Percentiles rank a stretch among this genome's conserved stretches.
phyloP scores from a whole-genome alignment of 1,140 invertebrate genomes.

The Limonius californicus region DNA sequence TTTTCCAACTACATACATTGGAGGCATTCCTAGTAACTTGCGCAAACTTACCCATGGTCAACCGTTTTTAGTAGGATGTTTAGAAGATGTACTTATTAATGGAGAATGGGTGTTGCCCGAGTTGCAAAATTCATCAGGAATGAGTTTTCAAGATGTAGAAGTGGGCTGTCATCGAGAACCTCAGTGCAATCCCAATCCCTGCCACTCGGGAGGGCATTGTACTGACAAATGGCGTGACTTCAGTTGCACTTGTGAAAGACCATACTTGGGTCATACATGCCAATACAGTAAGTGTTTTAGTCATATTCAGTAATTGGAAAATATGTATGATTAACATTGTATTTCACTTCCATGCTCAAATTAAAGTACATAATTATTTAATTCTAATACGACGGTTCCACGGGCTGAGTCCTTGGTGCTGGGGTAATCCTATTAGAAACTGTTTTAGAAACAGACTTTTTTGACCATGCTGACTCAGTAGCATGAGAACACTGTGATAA shows the following conservation, averaged over 20 bases:
- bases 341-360: no score
- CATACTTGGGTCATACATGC: constrained; percentile 82
- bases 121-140: constrained; percentile 20
- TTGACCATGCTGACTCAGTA: no score
- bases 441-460: no score
- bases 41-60: constrained; percentile 65
- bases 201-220: constrained; percentile 79
- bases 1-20: constrained; percentile 76
- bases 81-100: constrained; percentile 86
- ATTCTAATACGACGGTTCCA: no score
- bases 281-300: constrained; percentile 67
- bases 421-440: no score
- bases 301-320: neutral
- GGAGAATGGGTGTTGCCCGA: constrained; percentile 63
- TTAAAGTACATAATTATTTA: no score
- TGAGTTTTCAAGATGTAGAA: constrained; percentile 54
- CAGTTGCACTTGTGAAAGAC: constrained; percentile 79
- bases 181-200: constrained; percentile 84
- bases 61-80: constrained; percentile 82
- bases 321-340: no score
- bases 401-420: no score
- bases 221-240: constrained; percentile 87
- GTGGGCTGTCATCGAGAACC: constrained; percentile 70
- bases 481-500: no score
- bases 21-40: constrained; percentile 66